These are phyloP conservation scores for Hipposideros armiger DNA, from an alignment of 2,113 vertebrate genomes.

Conservation along the genomic window DNA sequence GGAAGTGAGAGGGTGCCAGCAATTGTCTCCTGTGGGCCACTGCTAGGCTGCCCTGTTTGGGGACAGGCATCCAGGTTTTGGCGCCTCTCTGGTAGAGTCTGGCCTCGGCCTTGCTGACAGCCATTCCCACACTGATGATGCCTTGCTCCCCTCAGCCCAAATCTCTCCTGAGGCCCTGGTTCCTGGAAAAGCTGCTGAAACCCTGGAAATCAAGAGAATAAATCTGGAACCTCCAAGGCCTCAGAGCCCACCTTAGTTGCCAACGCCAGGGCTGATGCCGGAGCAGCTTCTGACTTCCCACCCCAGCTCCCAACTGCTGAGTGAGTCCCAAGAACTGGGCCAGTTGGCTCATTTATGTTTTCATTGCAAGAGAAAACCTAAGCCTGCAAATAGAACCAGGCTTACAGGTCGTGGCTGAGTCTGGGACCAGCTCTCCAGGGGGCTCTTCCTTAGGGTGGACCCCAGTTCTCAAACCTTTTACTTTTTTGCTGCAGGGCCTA, in stretches of 20 bases:
- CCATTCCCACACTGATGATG: background rate
- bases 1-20: background rate
- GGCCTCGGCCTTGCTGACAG: background rate
- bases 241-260: background rate
- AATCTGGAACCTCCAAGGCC: background rate
- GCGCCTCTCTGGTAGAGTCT: background rate
- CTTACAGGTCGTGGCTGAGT: background rate
- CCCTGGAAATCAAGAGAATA: background rate
- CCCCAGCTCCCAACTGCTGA: background rate
- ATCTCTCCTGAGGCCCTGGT: background rate
- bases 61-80: background rate
- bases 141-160: background rate
- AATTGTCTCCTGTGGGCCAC: background rate
- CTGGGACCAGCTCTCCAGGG: background rate
- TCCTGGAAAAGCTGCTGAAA: background rate
- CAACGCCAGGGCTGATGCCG: fast-evolving
- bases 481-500: background rate
- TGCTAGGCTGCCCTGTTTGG: background rate
- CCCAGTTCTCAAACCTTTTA: background rate
- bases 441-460: background rate
- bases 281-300: background rate
- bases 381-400: fast-evolving
- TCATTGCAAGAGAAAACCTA: background rate
- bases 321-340: background rate
- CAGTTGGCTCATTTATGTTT: background rate